phyloP scores from a whole-genome alignment of 2,888 invertebrate genomes.

The Celastrina argiolus region DNA sequence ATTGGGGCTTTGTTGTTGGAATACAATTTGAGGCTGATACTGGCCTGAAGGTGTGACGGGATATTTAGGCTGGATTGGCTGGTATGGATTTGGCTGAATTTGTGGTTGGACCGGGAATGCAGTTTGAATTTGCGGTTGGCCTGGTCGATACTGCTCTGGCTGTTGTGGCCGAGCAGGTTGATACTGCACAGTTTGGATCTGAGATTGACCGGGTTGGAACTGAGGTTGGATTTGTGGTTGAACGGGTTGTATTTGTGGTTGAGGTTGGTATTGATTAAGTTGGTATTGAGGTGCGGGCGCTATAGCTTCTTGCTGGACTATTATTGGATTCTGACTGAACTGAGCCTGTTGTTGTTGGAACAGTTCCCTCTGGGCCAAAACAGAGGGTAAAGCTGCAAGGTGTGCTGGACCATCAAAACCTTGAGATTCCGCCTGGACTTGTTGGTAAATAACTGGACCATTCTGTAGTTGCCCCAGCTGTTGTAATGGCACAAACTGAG shows the following conservation, averaged over 20 bases:
- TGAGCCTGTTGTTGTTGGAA: conserved; percentile 42
- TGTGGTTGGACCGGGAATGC: conserved; percentile 34
- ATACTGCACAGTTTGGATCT: conserved; percentile 25
- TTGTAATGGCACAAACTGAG: conserved; percentile 52
- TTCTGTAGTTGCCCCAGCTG: conserved; percentile 47
- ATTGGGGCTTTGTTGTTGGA: conserved; percentile 25
- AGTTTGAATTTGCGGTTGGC: conserved; percentile 31
- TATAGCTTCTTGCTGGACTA: conserved; percentile 41
- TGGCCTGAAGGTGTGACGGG: conserved; percentile 21
- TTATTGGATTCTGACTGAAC: conserved; percentile 35
- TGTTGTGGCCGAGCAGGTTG: conserved; percentile 33
- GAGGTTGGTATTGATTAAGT: conserved; percentile 39
- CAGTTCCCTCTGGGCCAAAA: conserved; percentile 55
- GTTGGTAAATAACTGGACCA: conserved; percentile 47
- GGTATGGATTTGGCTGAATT: conserved; percentile 26
- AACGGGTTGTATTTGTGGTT: conserved; percentile 37
- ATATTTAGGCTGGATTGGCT: conserved; percentile 12
- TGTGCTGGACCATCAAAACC: conserved; percentile 60
- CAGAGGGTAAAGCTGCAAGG: conserved; percentile 59
- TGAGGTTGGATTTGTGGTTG: conserved; percentile 38
- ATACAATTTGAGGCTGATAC: conserved; percentile 27
- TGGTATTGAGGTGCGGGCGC: conserved; percentile 39
- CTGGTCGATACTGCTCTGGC: conserved; percentile 31
- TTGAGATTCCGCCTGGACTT: conserved; percentile 47
- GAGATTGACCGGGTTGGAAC: conserved; percentile 38